These are phyloP conservation scores for Microtus richardsoni DNA, from an alignment of 2,113 vertebrate species.

Conservation along the genomic window DNA sequence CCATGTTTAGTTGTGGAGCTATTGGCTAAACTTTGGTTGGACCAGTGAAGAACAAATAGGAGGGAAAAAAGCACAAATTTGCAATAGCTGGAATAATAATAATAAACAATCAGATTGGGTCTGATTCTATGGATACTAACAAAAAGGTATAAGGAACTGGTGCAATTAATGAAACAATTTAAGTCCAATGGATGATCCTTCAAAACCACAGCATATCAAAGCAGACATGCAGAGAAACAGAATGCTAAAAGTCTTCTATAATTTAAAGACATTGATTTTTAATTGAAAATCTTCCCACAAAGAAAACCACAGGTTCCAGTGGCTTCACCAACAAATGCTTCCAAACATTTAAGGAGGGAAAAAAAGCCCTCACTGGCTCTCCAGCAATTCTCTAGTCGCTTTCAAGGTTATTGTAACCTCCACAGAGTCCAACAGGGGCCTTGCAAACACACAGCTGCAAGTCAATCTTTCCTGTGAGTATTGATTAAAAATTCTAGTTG, in stretches of 20 bases:
- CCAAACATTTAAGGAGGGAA: background rate
- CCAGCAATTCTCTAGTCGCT: background rate
- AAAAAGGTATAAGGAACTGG: background rate
- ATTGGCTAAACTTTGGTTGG: background rate
- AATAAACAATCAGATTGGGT: background rate
- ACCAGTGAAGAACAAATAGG: background rate
- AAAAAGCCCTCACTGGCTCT: background rate
- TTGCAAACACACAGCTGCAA: background rate
- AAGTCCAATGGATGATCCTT: background rate
- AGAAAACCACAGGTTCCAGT: background rate
- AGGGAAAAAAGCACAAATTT: background rate
- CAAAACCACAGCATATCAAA: background rate
- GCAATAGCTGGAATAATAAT: background rate
- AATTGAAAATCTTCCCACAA: conserved; percentile 24
- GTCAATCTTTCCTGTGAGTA: background rate
- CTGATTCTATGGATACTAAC: background rate
- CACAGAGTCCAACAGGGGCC: background rate
- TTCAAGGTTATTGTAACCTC: background rate
- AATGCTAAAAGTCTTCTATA: background rate
- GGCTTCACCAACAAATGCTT: background rate
- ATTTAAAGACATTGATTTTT: conserved; percentile 35
- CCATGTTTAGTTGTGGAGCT: background rate
- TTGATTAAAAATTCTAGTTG: background rate
- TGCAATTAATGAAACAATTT: background rate
- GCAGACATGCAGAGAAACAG: background rate